Evolutionary conservation across 1,140 invertebrate genomes (phyloP), one percentile per base, ranked within the genome.

Genomic region (Babylonia areolata): DNA sequence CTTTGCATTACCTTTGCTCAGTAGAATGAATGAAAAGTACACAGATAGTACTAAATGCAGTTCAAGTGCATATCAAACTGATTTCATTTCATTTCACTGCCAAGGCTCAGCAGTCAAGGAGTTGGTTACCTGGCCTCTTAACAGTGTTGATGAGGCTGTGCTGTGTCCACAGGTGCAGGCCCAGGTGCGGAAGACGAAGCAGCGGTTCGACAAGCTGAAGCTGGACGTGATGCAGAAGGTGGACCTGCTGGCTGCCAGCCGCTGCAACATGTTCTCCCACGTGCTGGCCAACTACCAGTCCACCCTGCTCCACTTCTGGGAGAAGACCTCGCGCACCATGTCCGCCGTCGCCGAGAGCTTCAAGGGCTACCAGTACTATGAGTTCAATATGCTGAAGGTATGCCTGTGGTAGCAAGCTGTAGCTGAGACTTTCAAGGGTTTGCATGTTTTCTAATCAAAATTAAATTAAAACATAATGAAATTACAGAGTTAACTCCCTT

Each of bases 191-290:
- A 95, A 95, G 89, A 97, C 96, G 84, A 99, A 99, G 95, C 96
- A 96, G 73, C 95, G 96, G 89, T 99, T 99, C 95, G 99, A 99
- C 95, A 97, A 97, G 92, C 95, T 98, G 39, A 99, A 99, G 90
- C 94, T 99, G 78, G 99, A 99, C 93, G 98, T 97, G 87, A 95
- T 99, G 87, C 98, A 99, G 95, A 99, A 99, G 95, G 97, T 99
- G 89, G 99, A 99, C 95, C 95, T 99, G 37, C 94, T 99, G 83
- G 98, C 98, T 31, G 98, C 98, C 5, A 98, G 98, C 54, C 95
- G 98, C 86, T 94, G 98, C 93, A 99, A 99, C 94, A 99, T 99
- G 97, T 99, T 99, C 94, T 99, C 98, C 28, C 98, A 99, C 95
- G 97, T 97, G 0, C 94, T 99, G n/a, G 97, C 97, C 84, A 96